A percentile compares a stretch with the other conserved stretches of the same genome.
Evolutionary conservation across 2,888 invertebrate genomes (phyloP).

Genomic region (Strigamia transsilvanica): DNA sequence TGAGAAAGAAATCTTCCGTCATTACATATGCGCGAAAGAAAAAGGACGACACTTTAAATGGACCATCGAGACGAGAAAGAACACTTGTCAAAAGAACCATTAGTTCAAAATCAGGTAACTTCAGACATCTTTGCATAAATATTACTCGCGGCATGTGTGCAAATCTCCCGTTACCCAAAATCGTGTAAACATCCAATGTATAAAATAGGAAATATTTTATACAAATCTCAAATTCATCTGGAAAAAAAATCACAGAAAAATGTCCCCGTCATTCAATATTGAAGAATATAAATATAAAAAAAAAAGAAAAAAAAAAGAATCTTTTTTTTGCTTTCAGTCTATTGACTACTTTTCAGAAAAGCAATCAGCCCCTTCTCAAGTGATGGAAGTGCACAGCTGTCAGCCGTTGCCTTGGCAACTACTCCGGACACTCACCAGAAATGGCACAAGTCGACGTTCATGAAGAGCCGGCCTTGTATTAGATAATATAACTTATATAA

Average conservation of each 20-base stretch:
- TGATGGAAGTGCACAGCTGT: constrained; percentile 47
- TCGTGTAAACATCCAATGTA: neutral
- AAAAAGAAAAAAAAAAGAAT: neutral
- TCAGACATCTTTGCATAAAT: neutral
- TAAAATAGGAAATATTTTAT: neutral
- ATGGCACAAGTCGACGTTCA: neutral
- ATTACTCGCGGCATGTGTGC: neutral
- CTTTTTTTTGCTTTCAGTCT: constrained; percentile 11
- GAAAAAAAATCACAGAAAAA: neutral
- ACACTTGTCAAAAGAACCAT: constrained; percentile 32
- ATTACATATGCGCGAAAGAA: constrained; percentile 18
- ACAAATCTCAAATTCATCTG: neutral
- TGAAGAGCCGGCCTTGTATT: neutral
- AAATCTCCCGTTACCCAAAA: neutral
- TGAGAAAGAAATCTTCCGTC: constrained; percentile 23
- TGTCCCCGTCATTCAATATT: constrained; percentile 20
- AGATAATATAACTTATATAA: constrained; percentile 7
- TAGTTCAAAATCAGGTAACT: neutral
- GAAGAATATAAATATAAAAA: neutral
- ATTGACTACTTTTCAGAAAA: constrained; percentile 47
- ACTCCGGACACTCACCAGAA: constrained; percentile 39
- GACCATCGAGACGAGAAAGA: neutral
- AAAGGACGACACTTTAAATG: constrained; percentile 33
- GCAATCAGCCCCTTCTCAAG: constrained; percentile 46
- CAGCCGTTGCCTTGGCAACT: constrained; percentile 36